Percentiles rank a stretch among this genome's conserved stretches.
These are phyloP conservation scores for Tenthredo amoena DNA, from an alignment of 2,888 invertebrate species.

Conservation along the genomic window DNA sequence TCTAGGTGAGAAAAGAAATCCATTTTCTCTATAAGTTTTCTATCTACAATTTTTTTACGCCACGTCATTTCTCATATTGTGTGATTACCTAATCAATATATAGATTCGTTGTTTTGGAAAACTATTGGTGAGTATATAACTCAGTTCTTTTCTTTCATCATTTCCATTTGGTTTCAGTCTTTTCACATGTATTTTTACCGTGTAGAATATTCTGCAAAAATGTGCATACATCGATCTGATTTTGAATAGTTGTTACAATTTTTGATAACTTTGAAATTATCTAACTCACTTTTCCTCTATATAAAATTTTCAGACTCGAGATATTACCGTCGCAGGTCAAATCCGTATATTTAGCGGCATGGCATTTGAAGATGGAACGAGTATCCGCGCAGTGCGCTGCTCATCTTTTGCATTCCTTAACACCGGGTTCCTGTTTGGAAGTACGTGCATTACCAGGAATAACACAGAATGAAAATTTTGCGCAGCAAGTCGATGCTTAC, in stretches of 20 bases:
- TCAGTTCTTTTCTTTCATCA: conserved; percentile 25
- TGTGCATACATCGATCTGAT: background rate
- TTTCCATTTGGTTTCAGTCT: background rate
- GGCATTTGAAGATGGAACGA: conserved; percentile 87
- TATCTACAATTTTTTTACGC: conserved; percentile 29
- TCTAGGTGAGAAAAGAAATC: conserved; percentile 79
- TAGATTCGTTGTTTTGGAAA: conserved; percentile 34
- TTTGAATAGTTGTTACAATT: conserved; percentile 37
- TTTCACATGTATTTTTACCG: background rate
- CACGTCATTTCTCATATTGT: conserved; percentile 29
- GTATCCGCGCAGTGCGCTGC: conserved; percentile 87
- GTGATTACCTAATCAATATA: conserved; percentile 47
- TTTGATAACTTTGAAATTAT: background rate
- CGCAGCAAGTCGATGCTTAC: conserved; percentile 84
- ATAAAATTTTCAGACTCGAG: conserved; percentile 60
- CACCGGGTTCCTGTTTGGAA: conserved; percentile 82
- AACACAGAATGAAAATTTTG: conserved; percentile 80
- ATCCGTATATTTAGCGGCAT: conserved; percentile 90
- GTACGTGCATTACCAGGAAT: conserved; percentile 81
- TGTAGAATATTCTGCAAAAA: background rate
- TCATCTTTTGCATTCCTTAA: conserved; percentile 79
- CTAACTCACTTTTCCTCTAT: conserved; percentile 3
- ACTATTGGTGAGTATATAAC: conserved; percentile 43
- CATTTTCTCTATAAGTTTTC: background rate
- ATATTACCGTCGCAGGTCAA: conserved; percentile 81